Percentiles rank a stretch among this genome's conserved stretches.
Conservation (phyloP, 2,888 invertebrate species). For the Leptopilina drosophilae region DNA sequence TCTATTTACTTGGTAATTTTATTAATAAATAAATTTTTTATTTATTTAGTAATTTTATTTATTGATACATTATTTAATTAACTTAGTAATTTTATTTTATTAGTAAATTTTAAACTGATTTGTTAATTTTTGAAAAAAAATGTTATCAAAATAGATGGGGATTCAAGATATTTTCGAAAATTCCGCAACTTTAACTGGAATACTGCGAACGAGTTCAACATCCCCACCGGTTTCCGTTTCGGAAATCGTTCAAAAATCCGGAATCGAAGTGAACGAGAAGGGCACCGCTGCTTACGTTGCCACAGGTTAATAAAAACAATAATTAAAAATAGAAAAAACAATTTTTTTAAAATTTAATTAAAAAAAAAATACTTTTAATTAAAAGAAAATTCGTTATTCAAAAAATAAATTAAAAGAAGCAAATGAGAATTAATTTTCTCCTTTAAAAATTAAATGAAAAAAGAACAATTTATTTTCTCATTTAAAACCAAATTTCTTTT, state of each 20-base stretch:
- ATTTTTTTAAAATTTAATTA: not conserved
- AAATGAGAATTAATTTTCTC: too few species aligned
- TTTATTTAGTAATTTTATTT: too few species aligned
- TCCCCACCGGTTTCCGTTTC: slow-evolving; percentile 81
- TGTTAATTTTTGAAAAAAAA: too few species aligned
- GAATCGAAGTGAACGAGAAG: slow-evolving; percentile 87
- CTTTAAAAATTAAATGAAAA: too few species aligned
- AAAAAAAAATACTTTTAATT: not conserved
- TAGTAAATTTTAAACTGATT: too few species aligned
- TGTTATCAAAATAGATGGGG: slow-evolving; percentile 80
- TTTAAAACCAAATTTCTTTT: not conserved
- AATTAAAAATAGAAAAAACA: not conserved
- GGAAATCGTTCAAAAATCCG: slow-evolving; percentile 86
- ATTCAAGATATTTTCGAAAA: slow-evolving; percentile 85
- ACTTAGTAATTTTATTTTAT: too few species aligned
- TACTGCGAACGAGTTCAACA: slow-evolving; percentile 80
- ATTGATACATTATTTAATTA: too few species aligned
- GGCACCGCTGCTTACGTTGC: slow-evolving; percentile 85
- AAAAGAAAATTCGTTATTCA: too few species aligned
- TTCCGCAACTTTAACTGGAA: slow-evolving; percentile 84
- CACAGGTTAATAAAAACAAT: slow-evolving; percentile 78
- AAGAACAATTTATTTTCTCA: too few species aligned
- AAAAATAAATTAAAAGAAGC: too few species aligned
- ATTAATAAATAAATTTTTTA: too few species aligned
- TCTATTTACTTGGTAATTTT: too few species aligned